These are phyloP conservation scores for Drosophila arawakana DNA, from an alignment of 1,140 invertebrate genomes.

Conservation along the genomic window DNA sequence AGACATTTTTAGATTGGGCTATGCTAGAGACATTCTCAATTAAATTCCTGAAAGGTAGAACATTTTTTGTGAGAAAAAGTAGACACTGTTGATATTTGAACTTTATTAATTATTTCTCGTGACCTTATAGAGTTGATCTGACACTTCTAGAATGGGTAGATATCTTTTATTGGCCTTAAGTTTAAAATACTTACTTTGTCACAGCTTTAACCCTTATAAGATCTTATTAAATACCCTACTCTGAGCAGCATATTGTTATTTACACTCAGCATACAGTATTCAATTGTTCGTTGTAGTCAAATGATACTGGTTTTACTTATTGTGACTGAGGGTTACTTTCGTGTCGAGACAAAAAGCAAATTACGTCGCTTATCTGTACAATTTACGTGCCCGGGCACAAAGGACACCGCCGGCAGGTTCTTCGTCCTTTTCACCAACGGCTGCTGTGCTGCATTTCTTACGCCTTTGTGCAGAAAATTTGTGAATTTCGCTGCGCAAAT, in stretches of 20 bases:
- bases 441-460: slow-evolving; percentile 50
- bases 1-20: background rate
- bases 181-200: too few species aligned
- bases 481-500: slow-evolving; percentile 68
- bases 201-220: too few species aligned
- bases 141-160: too few species aligned
- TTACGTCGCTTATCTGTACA: slow-evolving; percentile 52
- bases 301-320: slow-evolving; percentile 11
- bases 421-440: slow-evolving; percentile 22
- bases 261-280: background rate
- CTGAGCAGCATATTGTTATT: background rate
- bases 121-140: too few species aligned
- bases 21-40: background rate
- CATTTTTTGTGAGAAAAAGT: too few species aligned
- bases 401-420: slow-evolving; percentile 36
- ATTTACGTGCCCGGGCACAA: slow-evolving; percentile 55
- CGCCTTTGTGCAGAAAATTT: slow-evolving; percentile 67
- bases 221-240: background rate
- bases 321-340: slow-evolving; percentile 19
- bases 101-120: too few species aligned
- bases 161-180: too few species aligned
- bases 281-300: background rate
- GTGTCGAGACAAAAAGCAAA: slow-evolving; percentile 50
- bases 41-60: too few species aligned
- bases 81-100: too few species aligned